Percentiles rank a stretch among this genome's conserved stretches.
Evolutionary conservation across 2,113 vertebrate genomes (phyloP).

Genomic region (Tauraco erythrolophus): DNA sequence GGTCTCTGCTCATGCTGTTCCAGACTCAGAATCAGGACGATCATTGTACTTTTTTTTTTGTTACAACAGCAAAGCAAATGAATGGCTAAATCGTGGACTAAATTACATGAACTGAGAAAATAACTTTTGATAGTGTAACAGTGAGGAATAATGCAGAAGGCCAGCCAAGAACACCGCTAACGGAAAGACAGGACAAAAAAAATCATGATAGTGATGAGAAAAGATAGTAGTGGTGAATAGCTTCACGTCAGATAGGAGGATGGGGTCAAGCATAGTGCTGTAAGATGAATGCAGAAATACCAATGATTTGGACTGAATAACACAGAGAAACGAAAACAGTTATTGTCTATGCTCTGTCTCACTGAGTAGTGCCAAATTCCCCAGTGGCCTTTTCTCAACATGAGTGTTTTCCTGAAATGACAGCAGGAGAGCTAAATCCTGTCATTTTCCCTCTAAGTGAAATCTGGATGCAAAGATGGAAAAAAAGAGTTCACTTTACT

Average conservation of each 20-base stretch:
- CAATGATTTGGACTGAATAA: background rate
- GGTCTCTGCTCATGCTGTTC: rapidly evolving
- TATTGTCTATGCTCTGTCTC: background rate
- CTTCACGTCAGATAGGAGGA: background rate
- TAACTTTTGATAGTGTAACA: background rate
- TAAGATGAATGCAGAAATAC: background rate
- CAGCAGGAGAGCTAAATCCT: background rate
- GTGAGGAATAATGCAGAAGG: background rate
- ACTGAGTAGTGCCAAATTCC: background rate
- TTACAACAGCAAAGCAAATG: background rate
- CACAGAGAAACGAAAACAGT: background rate
- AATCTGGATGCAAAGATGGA: background rate
- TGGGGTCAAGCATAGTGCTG: background rate
- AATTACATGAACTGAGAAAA: background rate
- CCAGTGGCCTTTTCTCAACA: background rate
- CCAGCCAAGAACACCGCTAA: background rate
- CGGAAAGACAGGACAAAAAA: background rate
- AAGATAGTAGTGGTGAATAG: background rate
- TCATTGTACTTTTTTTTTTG: background rate
- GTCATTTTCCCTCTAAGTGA: background rate
- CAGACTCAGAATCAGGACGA: background rate
- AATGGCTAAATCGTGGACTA: background rate
- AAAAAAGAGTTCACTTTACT: background rate
- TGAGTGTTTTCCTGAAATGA: background rate
- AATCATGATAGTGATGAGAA: background rate